Conservation (phyloP, 2,113 vertebrate genomes). For the Vicugna pacos region DNA sequence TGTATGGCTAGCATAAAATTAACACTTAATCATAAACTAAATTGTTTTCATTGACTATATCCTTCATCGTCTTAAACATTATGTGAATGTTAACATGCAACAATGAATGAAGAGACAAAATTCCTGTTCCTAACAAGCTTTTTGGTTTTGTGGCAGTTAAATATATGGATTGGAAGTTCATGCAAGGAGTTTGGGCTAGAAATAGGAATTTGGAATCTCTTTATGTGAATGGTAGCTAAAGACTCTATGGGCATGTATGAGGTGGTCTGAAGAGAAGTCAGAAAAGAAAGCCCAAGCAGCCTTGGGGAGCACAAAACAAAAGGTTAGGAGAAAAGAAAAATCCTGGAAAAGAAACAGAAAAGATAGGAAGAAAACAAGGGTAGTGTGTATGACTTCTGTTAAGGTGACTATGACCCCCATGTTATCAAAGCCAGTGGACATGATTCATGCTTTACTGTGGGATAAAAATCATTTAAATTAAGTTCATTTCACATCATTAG, state of each 20-base stretch:
- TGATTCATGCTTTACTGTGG: background rate
- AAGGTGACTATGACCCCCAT: background rate
- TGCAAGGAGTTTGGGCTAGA: background rate
- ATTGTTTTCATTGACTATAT: conserved; percentile 12
- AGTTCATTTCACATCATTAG: background rate
- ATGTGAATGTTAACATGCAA: background rate
- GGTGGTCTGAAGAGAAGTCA: background rate
- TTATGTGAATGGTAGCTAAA: background rate
- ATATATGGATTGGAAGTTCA: background rate
- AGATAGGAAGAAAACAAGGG: background rate
- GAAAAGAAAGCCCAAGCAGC: background rate
- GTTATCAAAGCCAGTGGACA: background rate
- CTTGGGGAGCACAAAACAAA: background rate
- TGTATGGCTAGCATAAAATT: conserved; percentile 9
- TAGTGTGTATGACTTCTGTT: background rate
- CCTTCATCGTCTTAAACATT: conserved; percentile 21
- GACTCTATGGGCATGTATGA: background rate
- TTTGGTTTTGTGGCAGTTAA: conserved; percentile 39
- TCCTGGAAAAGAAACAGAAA: background rate
- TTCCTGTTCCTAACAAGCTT: background rate
- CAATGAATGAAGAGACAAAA: background rate
- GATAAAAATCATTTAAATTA: background rate
- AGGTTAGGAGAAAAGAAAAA: background rate
- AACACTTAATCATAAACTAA: conserved; percentile 12
- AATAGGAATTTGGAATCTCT: conserved; percentile 8